A percentile compares a stretch with the other conserved stretches of the same genome.
phyloP scores from a whole-genome alignment of 2,113 vertebrate species.

The Gulo gulo region DNA sequence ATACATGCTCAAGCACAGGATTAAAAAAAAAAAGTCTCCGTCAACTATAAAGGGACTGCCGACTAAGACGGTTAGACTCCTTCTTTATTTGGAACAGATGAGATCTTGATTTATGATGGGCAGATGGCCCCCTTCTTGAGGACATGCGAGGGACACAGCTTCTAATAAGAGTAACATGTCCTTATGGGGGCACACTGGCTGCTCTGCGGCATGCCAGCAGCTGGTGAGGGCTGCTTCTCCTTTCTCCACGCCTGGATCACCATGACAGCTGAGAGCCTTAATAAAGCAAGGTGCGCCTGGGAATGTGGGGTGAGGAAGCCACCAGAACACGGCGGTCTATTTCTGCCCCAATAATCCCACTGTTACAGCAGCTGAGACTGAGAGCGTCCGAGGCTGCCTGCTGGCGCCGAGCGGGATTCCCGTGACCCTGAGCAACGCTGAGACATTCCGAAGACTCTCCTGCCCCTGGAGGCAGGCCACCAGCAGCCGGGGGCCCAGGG shows the following conservation, averaged over 20 bases:
- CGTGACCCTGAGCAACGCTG: slow-evolving; percentile 58
- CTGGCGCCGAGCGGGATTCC: background rate
- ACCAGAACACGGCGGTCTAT: background rate
- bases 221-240: background rate
- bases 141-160: background rate
- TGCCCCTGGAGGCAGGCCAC: slow-evolving; percentile 12
- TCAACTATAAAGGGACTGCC: background rate
- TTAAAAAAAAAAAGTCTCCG: background rate
- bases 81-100: slow-evolving; percentile 31
- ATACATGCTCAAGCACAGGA: background rate
- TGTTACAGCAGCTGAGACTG: slow-evolving; percentile 16
- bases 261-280: slow-evolving; percentile 65
- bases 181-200: background rate
- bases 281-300: background rate
- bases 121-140: slow-evolving; percentile 34
- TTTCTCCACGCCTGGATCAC: background rate
- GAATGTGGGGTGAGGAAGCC: background rate
- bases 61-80: background rate
- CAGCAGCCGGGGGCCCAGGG: slow-evolving; percentile 44
- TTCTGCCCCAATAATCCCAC: slow-evolving; percentile 42
- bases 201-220: background rate
- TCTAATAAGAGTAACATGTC: slow-evolving; percentile 62
- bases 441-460: slow-evolving; percentile 77
- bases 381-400: background rate
- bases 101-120: slow-evolving; percentile 29